Base-by-base conservation (phyloP, 2,888 invertebrate genomes). In the Protonemura montana region DNA sequence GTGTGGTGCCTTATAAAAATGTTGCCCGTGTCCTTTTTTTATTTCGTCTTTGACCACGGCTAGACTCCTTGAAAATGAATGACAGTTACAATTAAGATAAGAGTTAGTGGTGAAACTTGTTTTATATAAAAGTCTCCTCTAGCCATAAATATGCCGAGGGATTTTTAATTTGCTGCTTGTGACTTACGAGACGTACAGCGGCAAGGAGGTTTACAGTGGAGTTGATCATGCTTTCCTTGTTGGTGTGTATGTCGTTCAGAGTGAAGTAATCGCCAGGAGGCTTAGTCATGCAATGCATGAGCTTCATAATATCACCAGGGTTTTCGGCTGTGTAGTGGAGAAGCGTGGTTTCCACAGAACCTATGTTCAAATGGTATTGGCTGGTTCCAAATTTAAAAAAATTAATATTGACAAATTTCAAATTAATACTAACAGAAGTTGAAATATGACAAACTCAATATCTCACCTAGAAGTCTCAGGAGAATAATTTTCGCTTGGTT, bases 221-320 rank as follows among this genome's bases (percentile, higher is more conserved):
- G 90, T 94, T 90, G 89, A 90, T 89, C 86, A 90, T 89, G 28
- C 88, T 87, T 41, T 91, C 90, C 29, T 92, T 91, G 87, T 92
- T 91, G 5, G 91, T 91, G 84, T 92, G 91, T 86, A 94, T 90
- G 90, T 94, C 94, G 30, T 93, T 92, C 25, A 96, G 91, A 16
- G 93, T 93, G 87, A 91, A 91, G 88, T 93, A 92, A 81, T 93
- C 93, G 0, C 93, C 91, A 0, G 93, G 90, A 0, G 93, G 93
- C 90, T 95, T 96, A 0, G 95, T 94, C 0, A 96, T 95, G 76
- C 94, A 91, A 87, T 93, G 93, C 5, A 95, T 90, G 0, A 96
- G 92, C 27, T 92, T 91, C 85, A 92, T 90, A 88, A 94, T 94
- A 76, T 91, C 89, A 6, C 2, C 10, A 76, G 90, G 89, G 85